Evolutionary conservation across 2,797 vertebrate species (phyloP).

Genomic region (Holocentrus rufus): DNA sequence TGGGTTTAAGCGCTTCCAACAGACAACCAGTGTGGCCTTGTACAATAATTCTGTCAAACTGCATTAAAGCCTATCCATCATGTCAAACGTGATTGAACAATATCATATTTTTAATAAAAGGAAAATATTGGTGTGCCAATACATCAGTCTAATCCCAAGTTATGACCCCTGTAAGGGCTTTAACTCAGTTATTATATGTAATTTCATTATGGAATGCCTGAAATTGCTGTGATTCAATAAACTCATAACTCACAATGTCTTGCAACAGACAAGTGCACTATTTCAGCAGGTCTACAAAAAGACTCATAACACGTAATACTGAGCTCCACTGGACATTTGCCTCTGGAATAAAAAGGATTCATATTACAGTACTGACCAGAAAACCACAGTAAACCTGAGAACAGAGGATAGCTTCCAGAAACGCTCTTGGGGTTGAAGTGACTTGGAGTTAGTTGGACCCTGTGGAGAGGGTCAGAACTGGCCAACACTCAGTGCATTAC

Average conservation of each 20-base stretch:
- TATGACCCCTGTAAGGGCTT: not conserved
- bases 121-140: not conserved
- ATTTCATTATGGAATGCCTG: not conserved
- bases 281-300: slow-evolving; percentile 9
- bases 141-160: not conserved
- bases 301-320: not conserved
- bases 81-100: not conserved
- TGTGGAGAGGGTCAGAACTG: slow-evolving; percentile 8
- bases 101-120: not conserved
- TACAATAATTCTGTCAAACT: no score
- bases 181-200: not conserved
- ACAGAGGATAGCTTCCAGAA: slow-evolving; percentile 7
- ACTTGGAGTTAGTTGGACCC: slow-evolving; percentile 7
- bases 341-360: slow-evolving; percentile 19
- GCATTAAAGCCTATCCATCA: no score
- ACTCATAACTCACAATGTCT: slow-evolving; percentile 23
- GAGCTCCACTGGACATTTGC: slow-evolving; percentile 6
- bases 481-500: not conserved
- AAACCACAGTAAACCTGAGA: slow-evolving; percentile 47
- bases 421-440: not conserved
- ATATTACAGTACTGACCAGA: slow-evolving; percentile 11
- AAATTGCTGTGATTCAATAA: not conserved
- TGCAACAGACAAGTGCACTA: slow-evolving; percentile 26
- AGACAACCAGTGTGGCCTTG: no score
- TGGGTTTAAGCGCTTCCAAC: no score